These are phyloP conservation scores for Sphaerophoria rueppellii DNA, from an alignment of 2,888 invertebrate species.

Conservation along the genomic window DNA sequence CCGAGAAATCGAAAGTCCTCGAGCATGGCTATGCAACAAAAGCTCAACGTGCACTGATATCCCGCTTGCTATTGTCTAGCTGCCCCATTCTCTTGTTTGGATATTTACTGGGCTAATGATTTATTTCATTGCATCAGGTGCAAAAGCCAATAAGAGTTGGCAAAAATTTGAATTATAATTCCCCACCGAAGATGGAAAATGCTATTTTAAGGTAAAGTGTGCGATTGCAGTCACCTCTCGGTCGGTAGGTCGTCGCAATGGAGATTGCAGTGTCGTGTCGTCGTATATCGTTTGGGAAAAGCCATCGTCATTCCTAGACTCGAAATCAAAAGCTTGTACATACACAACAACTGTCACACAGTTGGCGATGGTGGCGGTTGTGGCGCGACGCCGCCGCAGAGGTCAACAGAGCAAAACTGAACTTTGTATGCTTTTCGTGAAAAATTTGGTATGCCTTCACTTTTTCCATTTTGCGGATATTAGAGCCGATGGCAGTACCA, in stretches of 20 bases:
- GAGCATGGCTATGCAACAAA: not conserved
- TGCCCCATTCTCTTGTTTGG: slow-evolving; percentile 34
- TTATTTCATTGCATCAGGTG: slow-evolving; percentile 73
- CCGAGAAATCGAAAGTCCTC: slow-evolving; percentile 61
- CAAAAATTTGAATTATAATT: slow-evolving; percentile 68
- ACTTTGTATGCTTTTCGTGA: too few relatives aligned
- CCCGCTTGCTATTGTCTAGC: slow-evolving; percentile 1
- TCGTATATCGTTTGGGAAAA: slow-evolving; percentile 5
- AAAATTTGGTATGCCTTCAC: too few relatives aligned
- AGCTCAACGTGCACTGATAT: slow-evolving; percentile 23
- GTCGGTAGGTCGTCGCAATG: too few relatives aligned
- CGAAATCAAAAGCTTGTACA: slow-evolving; percentile 30
- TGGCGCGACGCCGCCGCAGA: too few relatives aligned
- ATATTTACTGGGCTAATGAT: slow-evolving; percentile 66
- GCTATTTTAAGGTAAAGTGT: slow-evolving; percentile 34
- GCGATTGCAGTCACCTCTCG: slow-evolving; percentile 27
- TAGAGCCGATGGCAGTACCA: slow-evolving; percentile 34
- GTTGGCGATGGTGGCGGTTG: slow-evolving; percentile 46
- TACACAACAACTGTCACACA: slow-evolving; percentile 62
- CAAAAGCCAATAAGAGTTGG: slow-evolving; percentile 70
- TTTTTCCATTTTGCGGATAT: slow-evolving; percentile 65
- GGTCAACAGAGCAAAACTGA: too few relatives aligned
- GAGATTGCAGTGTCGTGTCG: not conserved
- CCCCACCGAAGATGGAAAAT: slow-evolving; percentile 70
- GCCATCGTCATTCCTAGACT: slow-evolving; percentile 57